Evolutionary conservation across 2,113 vertebrate genomes (phyloP), one percentile per base, ranked within the genome.

Genomic region (Anolis carolinensis): DNA sequence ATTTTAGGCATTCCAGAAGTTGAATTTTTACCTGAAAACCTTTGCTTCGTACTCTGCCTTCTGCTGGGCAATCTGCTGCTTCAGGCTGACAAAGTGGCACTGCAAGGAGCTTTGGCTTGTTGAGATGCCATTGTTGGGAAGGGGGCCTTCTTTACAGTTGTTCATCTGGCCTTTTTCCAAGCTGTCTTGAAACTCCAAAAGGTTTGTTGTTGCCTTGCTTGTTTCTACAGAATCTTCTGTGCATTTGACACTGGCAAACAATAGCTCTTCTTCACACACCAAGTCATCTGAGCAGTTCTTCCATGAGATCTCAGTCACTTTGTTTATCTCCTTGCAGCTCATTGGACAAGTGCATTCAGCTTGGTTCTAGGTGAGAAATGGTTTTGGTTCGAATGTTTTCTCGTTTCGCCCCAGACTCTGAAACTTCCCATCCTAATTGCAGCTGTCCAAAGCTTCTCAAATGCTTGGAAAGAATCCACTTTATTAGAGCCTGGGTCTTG

Each of bases 41-140:
- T 93, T 85, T 7, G 91, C 87, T 78, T 97, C 87, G 0, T 97
- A 95, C 81, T 97, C 96, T 1, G 94, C 96, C 89, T 96, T 96
- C 92, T 98, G 94, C 59, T 87, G 90, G 85, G 87, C 79, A 90
- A 96, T 96, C 89, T 97, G 96, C 91, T 94, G 92, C 90, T 94
- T 95, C 79, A 97, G 95, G 2, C 88, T 85, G 7, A 93, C 95
- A 82, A 96, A 93, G 67, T 93, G 87, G 70, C 94, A 83, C 77
- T 84, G 86, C 0, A 32, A 50, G 73, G 32, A 82, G 67, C 3
- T 1, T 9, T 85, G 30, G 5, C 71, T 55, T 36, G 73, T 67
- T 67, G 84, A 23, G 7, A 1, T 0, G 6, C 78, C 76, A 0
- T 87, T 0, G 1, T 44, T 32, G 2, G 79, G 4, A 75, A 67